These are phyloP conservation scores for Whitmania pigra DNA, from an alignment of 1,140 invertebrate species.

Conservation along the genomic window DNA sequence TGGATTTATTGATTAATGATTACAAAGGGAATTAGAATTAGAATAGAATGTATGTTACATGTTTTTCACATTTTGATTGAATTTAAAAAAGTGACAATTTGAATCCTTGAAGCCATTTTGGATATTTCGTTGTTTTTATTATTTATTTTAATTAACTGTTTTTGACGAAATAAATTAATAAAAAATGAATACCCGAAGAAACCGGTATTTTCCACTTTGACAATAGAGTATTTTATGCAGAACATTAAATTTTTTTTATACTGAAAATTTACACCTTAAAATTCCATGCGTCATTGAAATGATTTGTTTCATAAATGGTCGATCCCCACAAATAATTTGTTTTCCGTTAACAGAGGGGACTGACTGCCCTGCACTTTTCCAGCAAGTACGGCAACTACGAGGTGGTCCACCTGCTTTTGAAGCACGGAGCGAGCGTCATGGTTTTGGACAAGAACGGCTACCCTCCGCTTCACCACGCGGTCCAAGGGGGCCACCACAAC, in stretches of 20 bases:
- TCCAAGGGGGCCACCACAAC: conserved; percentile 86
- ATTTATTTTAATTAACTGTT: background rate
- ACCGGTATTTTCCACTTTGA: no score
- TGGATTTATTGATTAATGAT: background rate
- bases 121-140: background rate
- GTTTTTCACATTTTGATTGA: no score
- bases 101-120: background rate
- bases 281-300: no score
- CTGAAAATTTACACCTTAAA: no score
- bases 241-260: no score
- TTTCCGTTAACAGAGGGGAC: conserved; percentile 52
- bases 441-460: conserved; percentile 61
- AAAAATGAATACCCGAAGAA: no score
- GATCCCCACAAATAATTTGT: background rate
- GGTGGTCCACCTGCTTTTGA: conserved; percentile 69
- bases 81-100: background rate
- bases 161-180: background rate
- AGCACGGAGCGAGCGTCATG: background rate
- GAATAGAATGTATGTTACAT: no score
- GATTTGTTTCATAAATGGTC: background rate
- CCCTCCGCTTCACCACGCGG: conserved; percentile 74
- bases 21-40: no score
- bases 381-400: conserved; percentile 87
- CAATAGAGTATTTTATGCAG: no score
- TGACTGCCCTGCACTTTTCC: conserved; percentile 92